A percentile compares a stretch with the other conserved stretches of the same genome.
These are phyloP conservation scores for Prunella fulvescens DNA, from an alignment of 2,113 vertebrate genomes.

Conservation along the genomic window DNA sequence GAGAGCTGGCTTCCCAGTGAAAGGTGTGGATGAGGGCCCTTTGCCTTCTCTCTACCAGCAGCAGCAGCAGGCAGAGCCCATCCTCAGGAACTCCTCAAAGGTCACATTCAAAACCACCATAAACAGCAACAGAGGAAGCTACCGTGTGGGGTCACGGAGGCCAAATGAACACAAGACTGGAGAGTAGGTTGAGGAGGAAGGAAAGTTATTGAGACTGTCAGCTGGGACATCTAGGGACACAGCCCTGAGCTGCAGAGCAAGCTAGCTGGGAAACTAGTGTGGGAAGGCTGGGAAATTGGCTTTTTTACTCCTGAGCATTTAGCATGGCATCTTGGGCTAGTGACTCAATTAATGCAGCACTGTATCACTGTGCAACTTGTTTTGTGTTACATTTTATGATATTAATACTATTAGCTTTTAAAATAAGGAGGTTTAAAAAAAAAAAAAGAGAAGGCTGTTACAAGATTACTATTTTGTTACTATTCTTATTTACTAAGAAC, in stretches of 20 bases:
- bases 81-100: rapidly evolving
- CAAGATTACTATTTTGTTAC: not conserved
- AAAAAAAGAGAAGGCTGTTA: not conserved
- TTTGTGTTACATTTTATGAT: not conserved
- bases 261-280: not conserved
- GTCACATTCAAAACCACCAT: not conserved
- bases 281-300: not conserved
- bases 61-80: not conserved
- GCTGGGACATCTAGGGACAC: not conserved
- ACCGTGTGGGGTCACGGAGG: not conserved
- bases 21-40: not conserved
- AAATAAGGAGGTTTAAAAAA: not conserved
- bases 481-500: not conserved
- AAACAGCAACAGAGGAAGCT: not conserved
- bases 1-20: not conserved
- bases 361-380: not conserved
- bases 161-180: not conserved
- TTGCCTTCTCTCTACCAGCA: not conserved
- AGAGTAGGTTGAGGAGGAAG: not conserved
- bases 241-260: not conserved
- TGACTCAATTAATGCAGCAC: not conserved
- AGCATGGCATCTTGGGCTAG: not conserved
- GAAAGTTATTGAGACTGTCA: not conserved
- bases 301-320: not conserved
- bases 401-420: conserved; percentile 8